Evolutionary conservation across 2,113 vertebrate genomes (phyloP).

Genomic region (Bungarus multicinctus): DNA sequence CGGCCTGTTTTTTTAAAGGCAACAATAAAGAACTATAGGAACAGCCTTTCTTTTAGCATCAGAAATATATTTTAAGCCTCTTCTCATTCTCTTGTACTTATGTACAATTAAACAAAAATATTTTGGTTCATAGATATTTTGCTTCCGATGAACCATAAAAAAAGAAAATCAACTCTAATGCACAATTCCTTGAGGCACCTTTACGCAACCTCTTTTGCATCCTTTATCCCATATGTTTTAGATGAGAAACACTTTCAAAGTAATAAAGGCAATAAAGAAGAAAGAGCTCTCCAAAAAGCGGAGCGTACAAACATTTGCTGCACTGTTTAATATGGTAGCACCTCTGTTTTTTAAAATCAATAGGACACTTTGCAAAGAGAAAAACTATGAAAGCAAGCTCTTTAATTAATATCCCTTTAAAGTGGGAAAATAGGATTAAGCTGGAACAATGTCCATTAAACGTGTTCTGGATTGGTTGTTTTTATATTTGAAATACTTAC

Average conservation of each 20-base stretch:
- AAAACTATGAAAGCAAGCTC: background rate
- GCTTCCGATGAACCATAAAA: background rate
- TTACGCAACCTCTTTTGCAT: background rate
- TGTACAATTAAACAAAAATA: background rate
- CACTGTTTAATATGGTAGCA: background rate
- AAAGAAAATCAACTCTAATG: background rate
- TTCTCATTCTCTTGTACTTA: background rate
- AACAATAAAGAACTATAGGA: no score
- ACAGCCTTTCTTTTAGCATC: background rate
- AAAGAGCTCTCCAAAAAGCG: background rate
- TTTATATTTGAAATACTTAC: no score
- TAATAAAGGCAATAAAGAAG: background rate
- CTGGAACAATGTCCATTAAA: background rate
- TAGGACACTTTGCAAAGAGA: background rate
- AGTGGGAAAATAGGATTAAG: accelerated
- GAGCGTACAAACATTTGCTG: background rate
- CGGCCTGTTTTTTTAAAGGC: background rate
- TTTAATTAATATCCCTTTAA: background rate
- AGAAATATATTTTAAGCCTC: background rate
- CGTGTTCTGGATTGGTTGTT: no score
- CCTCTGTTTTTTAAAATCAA: background rate
- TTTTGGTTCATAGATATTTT: background rate
- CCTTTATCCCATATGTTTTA: background rate
- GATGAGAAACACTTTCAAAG: background rate
- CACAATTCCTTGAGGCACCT: background rate